Evolutionary conservation across 2,797 vertebrate species (phyloP).

Genomic region (Premnoplex brunnescens): DNA sequence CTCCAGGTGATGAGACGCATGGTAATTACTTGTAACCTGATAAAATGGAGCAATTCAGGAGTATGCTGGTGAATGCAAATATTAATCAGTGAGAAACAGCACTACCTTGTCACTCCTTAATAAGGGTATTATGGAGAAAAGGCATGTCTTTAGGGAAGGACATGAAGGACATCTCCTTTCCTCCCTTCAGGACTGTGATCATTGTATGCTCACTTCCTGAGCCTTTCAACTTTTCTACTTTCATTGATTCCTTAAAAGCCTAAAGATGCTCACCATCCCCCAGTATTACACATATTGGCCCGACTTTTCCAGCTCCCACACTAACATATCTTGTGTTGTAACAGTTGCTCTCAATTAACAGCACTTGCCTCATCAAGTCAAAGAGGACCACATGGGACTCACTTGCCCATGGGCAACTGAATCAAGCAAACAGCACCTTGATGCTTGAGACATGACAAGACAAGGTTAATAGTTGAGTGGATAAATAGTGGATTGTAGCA

Average conservation of each 20-base stretch:
- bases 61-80: neutral
- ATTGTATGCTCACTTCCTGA: neutral
- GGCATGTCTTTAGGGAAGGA: neutral
- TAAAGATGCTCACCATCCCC: neutral
- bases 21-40: conserved; percentile 57
- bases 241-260: neutral
- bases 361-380: accelerated
- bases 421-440: neutral
- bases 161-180: neutral
- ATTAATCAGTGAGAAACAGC: neutral
- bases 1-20: conserved; percentile 58
- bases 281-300: neutral
- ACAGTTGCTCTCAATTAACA: neutral
- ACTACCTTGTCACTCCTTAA: neutral
- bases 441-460: neutral
- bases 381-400: neutral
- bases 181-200: neutral
- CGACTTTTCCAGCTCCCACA: neutral
- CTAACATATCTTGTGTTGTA: neutral
- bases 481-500: neutral
- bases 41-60: conserved; percentile 44
- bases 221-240: neutral
- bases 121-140: neutral
- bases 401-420: neutral
- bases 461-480: neutral